These are phyloP conservation scores for Gortyna flavago DNA, from an alignment of 2,888 invertebrate genomes.

Conservation along the genomic window DNA sequence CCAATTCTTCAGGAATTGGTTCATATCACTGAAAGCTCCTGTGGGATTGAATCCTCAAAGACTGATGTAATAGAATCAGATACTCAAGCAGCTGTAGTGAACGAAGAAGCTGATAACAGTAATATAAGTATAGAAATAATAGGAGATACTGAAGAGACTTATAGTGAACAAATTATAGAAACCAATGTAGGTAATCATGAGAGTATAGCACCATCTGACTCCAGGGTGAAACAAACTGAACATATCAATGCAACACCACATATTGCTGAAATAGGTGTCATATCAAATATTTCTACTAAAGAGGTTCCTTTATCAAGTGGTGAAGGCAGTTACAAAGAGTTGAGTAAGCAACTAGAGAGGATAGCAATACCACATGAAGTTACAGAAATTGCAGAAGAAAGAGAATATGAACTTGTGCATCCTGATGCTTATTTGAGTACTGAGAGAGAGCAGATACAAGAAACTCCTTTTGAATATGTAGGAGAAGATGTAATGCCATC, in stretches of 20 bases:
- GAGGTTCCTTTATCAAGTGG: slow-evolving; percentile 9
- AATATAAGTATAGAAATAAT: slow-evolving; percentile 36
- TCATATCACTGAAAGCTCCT: slow-evolving; percentile 18
- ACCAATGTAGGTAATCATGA: slow-evolving; percentile 7
- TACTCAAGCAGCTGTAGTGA: slow-evolving; percentile 11
- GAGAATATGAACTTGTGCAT: slow-evolving; percentile 60
- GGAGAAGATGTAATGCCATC: slow-evolving; percentile 73
- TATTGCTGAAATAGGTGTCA: background rate
- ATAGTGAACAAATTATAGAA: slow-evolving; percentile 32
- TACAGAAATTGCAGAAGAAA: slow-evolving; percentile 54
- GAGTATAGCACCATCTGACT: slow-evolving; percentile 13
- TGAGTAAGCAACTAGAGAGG: slow-evolving; percentile 69
- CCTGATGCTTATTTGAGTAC: slow-evolving; percentile 54
- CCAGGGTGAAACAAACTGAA: background rate
- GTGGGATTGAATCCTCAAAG: slow-evolving; percentile 18
- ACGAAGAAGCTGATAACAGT: slow-evolving; percentile 26
- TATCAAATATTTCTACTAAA: slow-evolving; percentile 4
- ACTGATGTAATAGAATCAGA: slow-evolving; percentile 21
- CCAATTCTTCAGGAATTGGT: slow-evolving; percentile 44
- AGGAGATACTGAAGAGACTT: slow-evolving; percentile 24
- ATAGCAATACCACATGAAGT: slow-evolving; percentile 62
- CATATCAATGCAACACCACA: slow-evolving; percentile 30
- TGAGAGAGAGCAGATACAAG: slow-evolving; percentile 20
- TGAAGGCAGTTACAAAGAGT: slow-evolving; percentile 65
- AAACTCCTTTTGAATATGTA: slow-evolving; percentile 35